Conservation (phyloP, 1,140 invertebrate genomes). For the Streblospio benedicti region DNA sequence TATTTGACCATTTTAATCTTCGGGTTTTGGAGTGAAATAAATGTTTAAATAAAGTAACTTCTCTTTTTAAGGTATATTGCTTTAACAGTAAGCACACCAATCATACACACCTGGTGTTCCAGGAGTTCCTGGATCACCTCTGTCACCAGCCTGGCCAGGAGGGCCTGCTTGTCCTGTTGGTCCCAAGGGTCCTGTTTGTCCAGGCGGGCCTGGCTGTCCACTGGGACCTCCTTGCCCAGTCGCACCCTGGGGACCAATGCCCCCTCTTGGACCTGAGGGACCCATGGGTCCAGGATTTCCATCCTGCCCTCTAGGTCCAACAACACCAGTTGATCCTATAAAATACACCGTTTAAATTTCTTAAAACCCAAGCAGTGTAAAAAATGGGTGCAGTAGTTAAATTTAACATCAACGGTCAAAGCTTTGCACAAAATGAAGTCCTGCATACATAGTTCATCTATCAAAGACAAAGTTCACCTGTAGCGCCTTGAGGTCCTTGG, state of each 20-base stretch:
- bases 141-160: conserved; percentile 9
- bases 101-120: conserved; percentile 15
- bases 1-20: too few relatives aligned
- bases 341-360: conserved; percentile 26
- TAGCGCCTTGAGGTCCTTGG: not conserved
- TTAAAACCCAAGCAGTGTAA: conserved; percentile 22
- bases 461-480: conserved; percentile 56
- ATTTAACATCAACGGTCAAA: conserved; percentile 20
- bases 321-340: conserved; percentile 41
- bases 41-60: too few relatives aligned
- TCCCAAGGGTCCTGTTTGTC: not conserved
- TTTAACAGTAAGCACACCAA: not conserved
- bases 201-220: conserved; percentile 6
- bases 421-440: too few relatives aligned
- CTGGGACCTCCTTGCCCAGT: not conserved
- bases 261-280: not conserved
- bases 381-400: conserved; percentile 55
- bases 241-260: not conserved
- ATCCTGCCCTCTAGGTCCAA: not conserved
- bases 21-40: too few relatives aligned
- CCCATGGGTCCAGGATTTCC: conserved; percentile 1
- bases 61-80: too few relatives aligned
- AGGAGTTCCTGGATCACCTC: conserved; percentile 12
- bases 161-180: not conserved
- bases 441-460: too few relatives aligned